phyloP scores from a whole-genome alignment of 2,113 vertebrate species.

The Grantiella picta region DNA sequence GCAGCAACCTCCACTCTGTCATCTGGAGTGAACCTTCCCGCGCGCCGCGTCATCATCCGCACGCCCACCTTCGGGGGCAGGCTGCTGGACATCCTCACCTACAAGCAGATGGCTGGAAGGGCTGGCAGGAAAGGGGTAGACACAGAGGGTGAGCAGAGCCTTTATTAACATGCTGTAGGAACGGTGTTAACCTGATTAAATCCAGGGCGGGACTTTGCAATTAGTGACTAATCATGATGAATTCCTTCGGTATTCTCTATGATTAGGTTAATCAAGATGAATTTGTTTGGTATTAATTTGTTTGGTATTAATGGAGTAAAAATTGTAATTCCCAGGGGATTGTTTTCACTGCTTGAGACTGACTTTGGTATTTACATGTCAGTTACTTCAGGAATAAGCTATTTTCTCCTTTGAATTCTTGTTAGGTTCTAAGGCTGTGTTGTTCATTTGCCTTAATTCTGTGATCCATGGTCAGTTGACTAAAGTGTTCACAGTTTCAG shows the following conservation, averaged over 20 bases:
- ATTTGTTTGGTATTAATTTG: conserved; percentile 49
- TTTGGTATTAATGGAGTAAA: conserved; percentile 38
- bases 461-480: not conserved
- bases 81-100: conserved; percentile 87
- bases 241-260: conserved; percentile 10
- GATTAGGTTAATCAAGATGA: conserved; percentile 45
- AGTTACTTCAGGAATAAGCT: not conserved
- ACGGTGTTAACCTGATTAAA: not conserved
- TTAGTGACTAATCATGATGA: conserved; percentile 9
- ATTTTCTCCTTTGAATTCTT: not conserved
- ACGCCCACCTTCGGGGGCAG: conserved; percentile 88
- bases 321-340: not conserved
- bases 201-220: not conserved
- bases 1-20: conserved; percentile 94
- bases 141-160: conserved; percentile 77
- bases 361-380: not conserved
- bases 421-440: not conserved
- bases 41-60: conserved; percentile 91
- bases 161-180: not conserved
- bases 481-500: not conserved
- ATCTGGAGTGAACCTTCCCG: conserved; percentile 96
- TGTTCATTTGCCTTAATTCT: not conserved
- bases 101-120: conserved; percentile 96
- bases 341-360: not conserved
- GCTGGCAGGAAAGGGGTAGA: conserved; percentile 96